phyloP scores from a whole-genome alignment of 92 coral and sea anemone species.

The Parazoanthus atlanticus region DNA sequence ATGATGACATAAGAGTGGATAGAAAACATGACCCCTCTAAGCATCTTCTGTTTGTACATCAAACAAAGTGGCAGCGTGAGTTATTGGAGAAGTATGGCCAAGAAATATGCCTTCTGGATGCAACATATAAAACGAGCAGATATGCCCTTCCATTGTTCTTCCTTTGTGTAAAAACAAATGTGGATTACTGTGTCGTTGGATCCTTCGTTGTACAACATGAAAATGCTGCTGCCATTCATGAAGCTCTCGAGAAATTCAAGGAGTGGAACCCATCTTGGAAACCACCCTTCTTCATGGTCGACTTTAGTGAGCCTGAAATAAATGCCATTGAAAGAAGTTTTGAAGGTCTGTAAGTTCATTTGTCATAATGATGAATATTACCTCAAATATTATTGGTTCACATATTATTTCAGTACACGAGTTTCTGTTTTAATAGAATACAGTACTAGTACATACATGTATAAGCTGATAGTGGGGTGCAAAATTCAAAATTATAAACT shows the following conservation, averaged over 20 bases:
- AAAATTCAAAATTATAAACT: too few relatives aligned
- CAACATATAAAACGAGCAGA: constrained; percentile 62
- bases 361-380: too few relatives aligned
- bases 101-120: constrained; percentile 61
- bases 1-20: too few relatives aligned
- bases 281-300: constrained; percentile 42
- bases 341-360: not conserved
- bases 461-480: too few relatives aligned
- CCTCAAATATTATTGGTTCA: too few relatives aligned
- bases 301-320: constrained; percentile 41
- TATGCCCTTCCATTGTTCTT: constrained; percentile 60
- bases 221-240: constrained; percentile 24
- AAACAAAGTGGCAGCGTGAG: constrained; percentile 48
- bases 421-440: too few relatives aligned
- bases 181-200: constrained; percentile 57
- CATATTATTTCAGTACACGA: too few relatives aligned
- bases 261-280: constrained; percentile 50
- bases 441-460: too few relatives aligned
- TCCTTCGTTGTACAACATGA: constrained; percentile 56
- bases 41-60: constrained; percentile 57
- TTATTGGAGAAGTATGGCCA: constrained; percentile 49
- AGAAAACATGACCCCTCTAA: constrained; percentile 17
- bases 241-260: constrained; percentile 42
- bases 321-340: constrained; percentile 43
- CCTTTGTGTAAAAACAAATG: constrained; percentile 53